These are phyloP conservation scores for Ochropleura plecta DNA, from an alignment of 2,888 invertebrate genomes.

Conservation along the genomic window DNA sequence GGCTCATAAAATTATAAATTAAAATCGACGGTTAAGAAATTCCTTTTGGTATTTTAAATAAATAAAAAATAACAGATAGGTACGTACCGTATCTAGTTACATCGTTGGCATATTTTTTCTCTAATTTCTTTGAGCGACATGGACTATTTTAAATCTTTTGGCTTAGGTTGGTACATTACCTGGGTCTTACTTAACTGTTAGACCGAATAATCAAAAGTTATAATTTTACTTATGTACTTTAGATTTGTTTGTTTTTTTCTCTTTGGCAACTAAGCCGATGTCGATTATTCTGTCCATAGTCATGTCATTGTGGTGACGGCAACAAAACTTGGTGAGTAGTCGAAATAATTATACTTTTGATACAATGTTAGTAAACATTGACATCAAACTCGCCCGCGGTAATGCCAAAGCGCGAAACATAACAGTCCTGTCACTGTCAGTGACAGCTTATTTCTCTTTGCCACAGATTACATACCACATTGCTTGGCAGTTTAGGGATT, in stretches of 20 bases:
- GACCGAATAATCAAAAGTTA: not conserved
- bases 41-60: conserved; percentile 32
- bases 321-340: no score
- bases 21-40: conserved; percentile 29
- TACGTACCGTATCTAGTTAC: not conserved
- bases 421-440: not conserved
- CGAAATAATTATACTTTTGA: no score
- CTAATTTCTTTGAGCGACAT: not conserved
- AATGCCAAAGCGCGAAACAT: not conserved
- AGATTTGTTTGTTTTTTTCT: no score
- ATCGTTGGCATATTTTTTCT: conserved; percentile 9
- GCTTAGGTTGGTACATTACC: not conserved
- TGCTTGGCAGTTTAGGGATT: not conserved
- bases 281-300: no score
- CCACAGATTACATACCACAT: not conserved
- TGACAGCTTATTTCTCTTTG: not conserved
- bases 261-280: no score
- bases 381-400: not conserved
- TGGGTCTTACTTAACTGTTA: not conserved
- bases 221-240: not conserved
- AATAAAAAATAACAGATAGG: conserved; percentile 4
- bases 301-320: no score
- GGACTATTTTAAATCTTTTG: not conserved
- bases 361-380: not conserved
- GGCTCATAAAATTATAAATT: conserved; percentile 47